Evolutionary conservation across 2,888 invertebrate species (phyloP).

Genomic region (Lamellibrachia satsuma): DNA sequence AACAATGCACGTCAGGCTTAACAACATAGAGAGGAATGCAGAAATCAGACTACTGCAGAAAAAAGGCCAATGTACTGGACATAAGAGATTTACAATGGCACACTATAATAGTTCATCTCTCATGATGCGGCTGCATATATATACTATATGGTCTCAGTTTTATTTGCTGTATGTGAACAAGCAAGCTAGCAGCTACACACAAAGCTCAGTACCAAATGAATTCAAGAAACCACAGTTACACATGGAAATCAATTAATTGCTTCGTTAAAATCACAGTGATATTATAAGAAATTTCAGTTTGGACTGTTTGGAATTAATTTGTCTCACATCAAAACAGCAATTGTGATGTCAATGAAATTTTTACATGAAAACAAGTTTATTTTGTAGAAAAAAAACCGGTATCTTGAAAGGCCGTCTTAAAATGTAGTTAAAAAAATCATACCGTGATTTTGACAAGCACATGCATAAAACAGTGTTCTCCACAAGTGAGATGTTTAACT

Average conservation of each 20-base stretch:
- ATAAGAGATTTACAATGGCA: no score
- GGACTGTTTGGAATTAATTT: not conserved
- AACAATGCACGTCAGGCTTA: not conserved
- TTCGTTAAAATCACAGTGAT: not conserved
- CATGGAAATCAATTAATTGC: not conserved
- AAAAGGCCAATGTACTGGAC: not conserved
- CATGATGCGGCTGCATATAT: no score
- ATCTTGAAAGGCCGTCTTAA: not conserved
- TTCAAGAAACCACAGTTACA: not conserved
- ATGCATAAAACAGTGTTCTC: not conserved
- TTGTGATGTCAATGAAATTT: not conserved
- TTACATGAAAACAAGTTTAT: not conserved
- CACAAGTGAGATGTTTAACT: not conserved
- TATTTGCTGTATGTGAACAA: not conserved
- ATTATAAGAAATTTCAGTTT: not conserved
- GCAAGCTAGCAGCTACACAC: not conserved
- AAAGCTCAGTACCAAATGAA: not conserved
- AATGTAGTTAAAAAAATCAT: not conserved
- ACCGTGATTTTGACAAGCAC: not conserved
- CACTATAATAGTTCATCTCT: no score
- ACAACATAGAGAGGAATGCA: not conserved
- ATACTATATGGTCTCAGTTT: no score
- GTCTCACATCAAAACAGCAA: not conserved
- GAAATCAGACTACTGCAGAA: not conserved
- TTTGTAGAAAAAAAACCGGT: not conserved